phyloP scores from a whole-genome alignment of 2,113 vertebrate genomes.

The Heptranchias perlo region DNA sequence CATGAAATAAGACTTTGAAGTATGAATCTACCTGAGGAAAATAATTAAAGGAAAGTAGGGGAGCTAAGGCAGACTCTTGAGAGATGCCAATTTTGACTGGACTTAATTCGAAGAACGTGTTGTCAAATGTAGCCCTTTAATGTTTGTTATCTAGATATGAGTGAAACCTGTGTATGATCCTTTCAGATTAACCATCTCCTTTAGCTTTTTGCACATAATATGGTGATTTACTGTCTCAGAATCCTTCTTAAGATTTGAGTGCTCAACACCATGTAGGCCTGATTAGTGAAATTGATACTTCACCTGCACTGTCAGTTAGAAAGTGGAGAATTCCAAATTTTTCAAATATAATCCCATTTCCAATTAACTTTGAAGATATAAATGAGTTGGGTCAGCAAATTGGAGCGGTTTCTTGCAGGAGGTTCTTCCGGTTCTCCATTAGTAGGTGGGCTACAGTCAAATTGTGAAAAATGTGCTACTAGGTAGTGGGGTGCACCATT shows the following conservation, averaged over 20 bases:
- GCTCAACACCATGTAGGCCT: neutral
- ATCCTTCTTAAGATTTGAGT: neutral
- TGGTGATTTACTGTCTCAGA: neutral
- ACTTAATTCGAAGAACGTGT: neutral
- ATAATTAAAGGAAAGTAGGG: conserved; percentile 25
- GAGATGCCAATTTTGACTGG: neutral
- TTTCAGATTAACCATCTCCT: conserved; percentile 15
- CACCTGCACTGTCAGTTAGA: neutral
- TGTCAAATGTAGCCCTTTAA: conserved; percentile 16
- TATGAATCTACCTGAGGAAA: neutral
- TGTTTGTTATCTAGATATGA: conserved; percentile 28
- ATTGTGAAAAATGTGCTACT: neutral
- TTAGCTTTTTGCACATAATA: neutral
- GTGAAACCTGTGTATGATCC: neutral
- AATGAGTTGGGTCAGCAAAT: neutral
- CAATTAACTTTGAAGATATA: neutral
- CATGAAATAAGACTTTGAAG: conserved; percentile 14
- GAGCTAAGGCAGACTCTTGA: neutral
- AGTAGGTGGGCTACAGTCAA: neutral
- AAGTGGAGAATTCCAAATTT: neutral
- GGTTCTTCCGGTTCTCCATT: neutral
- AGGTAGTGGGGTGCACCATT: neutral
- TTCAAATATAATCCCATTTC: neutral
- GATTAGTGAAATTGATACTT: conserved; percentile 1
- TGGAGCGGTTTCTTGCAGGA: neutral